Conservation (phyloP, 2,797 vertebrate genomes). For the Paedocypris micromegethes region DNA sequence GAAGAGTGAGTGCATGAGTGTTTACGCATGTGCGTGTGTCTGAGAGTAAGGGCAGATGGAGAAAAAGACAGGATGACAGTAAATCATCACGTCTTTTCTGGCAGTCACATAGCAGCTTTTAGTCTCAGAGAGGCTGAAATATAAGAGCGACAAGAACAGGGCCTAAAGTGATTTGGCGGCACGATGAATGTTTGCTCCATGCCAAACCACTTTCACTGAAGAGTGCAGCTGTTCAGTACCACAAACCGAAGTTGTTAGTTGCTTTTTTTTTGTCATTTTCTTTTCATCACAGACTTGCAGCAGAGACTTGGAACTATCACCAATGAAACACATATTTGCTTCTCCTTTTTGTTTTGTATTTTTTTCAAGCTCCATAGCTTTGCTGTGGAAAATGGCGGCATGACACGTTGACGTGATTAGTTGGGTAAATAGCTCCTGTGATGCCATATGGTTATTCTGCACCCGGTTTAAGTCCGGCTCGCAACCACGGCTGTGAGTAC, state of each 20-base stretch:
- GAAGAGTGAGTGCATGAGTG: constrained; percentile 33
- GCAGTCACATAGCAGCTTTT: constrained; percentile 77
- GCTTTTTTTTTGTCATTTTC: constrained; percentile 57
- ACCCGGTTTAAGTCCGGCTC: constrained; percentile 8
- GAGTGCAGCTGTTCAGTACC: constrained; percentile 49
- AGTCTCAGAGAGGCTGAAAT: constrained; percentile 61
- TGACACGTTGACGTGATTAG: constrained; percentile 13
- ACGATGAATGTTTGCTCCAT: constrained; percentile 41
- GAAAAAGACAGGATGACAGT: constrained; percentile 47
- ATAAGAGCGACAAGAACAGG: constrained; percentile 48
- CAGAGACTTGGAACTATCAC: constrained; percentile 69
- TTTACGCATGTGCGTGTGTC: constrained; percentile 33
- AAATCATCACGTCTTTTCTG: constrained; percentile 64
- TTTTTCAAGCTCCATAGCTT: background rate
- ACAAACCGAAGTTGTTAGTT: constrained; percentile 39
- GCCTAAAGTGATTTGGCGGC: constrained; percentile 37
- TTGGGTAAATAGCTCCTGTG: constrained; percentile 45
- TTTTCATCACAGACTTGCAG: constrained; percentile 53
- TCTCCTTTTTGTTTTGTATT: constrained; percentile 42
- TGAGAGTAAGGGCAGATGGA: constrained; percentile 33
- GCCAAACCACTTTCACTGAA: constrained; percentile 44
- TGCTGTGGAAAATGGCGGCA: constrained; percentile 21
- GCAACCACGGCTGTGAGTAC: constrained; percentile 62
- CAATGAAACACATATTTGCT: constrained; percentile 67
- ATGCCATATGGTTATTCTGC: constrained; percentile 38